Evolutionary conservation across 2,797 vertebrate species (phyloP), one percentile per base, ranked within the genome.

Genomic region (Clarias platycephalus): DNA sequence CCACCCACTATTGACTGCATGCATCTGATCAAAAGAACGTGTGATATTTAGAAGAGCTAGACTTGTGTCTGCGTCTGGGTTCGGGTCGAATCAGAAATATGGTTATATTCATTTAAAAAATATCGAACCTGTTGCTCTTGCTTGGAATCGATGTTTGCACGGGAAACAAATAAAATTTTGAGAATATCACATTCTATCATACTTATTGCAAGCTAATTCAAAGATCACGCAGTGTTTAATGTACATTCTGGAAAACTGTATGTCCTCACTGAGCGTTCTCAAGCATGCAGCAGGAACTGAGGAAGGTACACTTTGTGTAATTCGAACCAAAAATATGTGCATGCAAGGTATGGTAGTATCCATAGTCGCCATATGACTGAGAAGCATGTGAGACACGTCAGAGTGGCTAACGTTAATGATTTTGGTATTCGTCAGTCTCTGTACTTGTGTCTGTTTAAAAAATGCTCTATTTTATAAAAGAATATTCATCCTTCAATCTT

Each of bases 11-110:
- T 64, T 1, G 2, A 24, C 37, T 82, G 68, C 57, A 28, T 63
- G 81, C 79, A 85, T 58, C 77, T 75, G 79, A 75, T 67, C 57
- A 75, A 81, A 85, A 80, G 79, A 18, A 18, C 0, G 1, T n/a
- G 74, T 40, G 8, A 37, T 72, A 20, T 63, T 62, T 37, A n/a
- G n/a, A 72, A 79, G 5, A 16, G 64, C 28, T n/a, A 28, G 31
- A 67, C 20, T 77, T 58, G 13, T 55, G 40, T 70, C 58, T 26
- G 24, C 5, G 15, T n/a, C 3, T 0, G 40, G 28, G 60, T 62
- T 80, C 49, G 55, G 9, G 24, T 62, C 8, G 2, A 62, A 62
- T 62, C 22, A 62, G 1, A 62, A n/a, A 8, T 62, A 37, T 18
- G 58, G 53, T 55, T 74, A 74, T 1, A 7, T 8, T 57, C 4